These are phyloP conservation scores for Pteromalus puparum DNA, from an alignment of 1,140 invertebrate species.

Conservation along the genomic window DNA sequence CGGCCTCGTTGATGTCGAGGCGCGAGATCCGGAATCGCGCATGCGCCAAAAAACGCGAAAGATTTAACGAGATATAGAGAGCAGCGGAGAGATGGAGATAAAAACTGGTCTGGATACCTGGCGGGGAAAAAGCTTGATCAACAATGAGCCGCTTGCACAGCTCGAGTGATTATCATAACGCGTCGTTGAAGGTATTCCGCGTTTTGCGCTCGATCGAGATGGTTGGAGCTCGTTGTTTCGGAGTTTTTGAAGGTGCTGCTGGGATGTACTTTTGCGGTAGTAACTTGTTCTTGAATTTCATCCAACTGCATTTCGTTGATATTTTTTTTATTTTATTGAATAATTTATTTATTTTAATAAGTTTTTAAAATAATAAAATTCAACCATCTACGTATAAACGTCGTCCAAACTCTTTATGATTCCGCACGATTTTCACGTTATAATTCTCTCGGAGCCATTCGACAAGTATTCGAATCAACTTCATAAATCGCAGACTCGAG, in stretches of 20 bases:
- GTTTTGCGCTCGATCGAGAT: neutral
- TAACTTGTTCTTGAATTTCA: neutral
- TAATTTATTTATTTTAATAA: too few relatives aligned
- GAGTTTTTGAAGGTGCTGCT: neutral
- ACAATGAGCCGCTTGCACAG: neutral
- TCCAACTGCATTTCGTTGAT: neutral
- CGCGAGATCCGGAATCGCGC: conserved; percentile 14
- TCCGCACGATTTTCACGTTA: neutral
- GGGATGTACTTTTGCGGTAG: neutral
- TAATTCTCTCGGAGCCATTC: conserved; percentile 1
- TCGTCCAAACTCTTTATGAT: neutral
- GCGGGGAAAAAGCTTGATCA: conserved; percentile 6
- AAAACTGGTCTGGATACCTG: conserved; percentile 15
- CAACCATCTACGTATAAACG: neutral
- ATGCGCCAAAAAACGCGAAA: conserved; percentile 8
- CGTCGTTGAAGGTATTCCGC: neutral
- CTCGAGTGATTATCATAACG: conserved; percentile 26
- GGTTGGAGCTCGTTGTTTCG: neutral
- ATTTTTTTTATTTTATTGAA: neutral
- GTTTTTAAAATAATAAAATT: too few relatives aligned
- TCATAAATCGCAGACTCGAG: conserved; percentile 12
- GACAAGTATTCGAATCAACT: conserved; percentile 7
- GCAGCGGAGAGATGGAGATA: neutral
- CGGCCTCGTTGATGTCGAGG: conserved; percentile 19
- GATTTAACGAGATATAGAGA: conserved; percentile 9